These are phyloP conservation scores for Donacobius atricapilla DNA, from an alignment of 2,113 vertebrate genomes.

Conservation along the genomic window DNA sequence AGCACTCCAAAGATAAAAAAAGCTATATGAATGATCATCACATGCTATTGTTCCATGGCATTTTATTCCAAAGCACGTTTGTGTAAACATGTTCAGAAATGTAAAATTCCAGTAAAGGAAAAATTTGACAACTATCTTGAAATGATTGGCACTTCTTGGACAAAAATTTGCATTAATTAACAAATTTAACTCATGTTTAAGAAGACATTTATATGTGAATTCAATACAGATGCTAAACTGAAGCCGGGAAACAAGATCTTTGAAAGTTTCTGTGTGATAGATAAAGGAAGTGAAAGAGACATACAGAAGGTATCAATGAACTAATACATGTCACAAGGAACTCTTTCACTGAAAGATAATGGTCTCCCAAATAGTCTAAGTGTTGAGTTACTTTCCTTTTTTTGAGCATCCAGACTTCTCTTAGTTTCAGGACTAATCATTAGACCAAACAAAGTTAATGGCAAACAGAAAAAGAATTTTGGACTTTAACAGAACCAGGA, in stretches of 20 bases:
- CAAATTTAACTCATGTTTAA: neutral
- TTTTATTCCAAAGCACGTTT: neutral
- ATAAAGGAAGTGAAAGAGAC: neutral
- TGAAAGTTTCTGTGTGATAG: neutral
- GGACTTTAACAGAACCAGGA: neutral
- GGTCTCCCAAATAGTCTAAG: neutral
- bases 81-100: neutral
- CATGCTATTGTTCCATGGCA: neutral
- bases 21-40: neutral
- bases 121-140: neutral
- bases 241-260: neutral
- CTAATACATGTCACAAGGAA: neutral
- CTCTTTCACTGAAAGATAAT: neutral
- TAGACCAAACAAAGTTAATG: neutral
- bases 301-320: neutral
- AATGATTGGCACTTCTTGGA: neutral
- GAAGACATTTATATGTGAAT: neutral
- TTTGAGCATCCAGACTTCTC: neutral
- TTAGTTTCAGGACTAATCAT: neutral
- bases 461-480: neutral
- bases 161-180: neutral
- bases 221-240: neutral
- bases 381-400: neutral
- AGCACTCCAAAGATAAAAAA: neutral
- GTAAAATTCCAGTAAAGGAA: neutral